phyloP scores from a whole-genome alignment of 2,797 vertebrate genomes.

The Falco columbarius region DNA sequence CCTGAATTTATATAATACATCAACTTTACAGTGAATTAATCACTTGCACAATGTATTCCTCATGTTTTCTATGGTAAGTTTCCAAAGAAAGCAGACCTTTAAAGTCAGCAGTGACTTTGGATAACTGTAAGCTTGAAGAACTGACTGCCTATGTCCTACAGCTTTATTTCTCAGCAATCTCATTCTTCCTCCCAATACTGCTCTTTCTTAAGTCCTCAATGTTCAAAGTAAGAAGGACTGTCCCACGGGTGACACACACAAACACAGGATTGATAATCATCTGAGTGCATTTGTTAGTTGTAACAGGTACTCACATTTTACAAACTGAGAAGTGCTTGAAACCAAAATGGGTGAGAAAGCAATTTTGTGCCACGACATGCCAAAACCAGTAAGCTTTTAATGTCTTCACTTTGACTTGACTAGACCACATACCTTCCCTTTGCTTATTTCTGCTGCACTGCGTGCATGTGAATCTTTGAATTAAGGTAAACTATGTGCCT shows the following conservation, averaged over 20 bases:
- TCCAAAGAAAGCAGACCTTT: not conserved
- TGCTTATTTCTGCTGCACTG: not conserved
- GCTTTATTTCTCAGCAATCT: not conserved
- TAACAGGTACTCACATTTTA: not conserved
- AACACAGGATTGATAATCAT: not conserved
- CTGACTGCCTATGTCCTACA: not conserved
- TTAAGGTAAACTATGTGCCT: slow-evolving; percentile 37
- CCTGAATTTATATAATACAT: not conserved
- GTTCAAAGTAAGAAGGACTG: not conserved
- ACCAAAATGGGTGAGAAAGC: not conserved
- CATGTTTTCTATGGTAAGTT: not conserved
- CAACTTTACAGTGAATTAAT: not conserved
- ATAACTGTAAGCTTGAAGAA: not conserved
- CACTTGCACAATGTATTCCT: not conserved
- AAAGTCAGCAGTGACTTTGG: not conserved
- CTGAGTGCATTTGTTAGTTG: not conserved
- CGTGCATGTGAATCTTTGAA: not conserved
- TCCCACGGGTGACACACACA: not conserved
- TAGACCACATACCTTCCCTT: not conserved
- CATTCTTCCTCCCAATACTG: not conserved
- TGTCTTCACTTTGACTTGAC: not conserved
- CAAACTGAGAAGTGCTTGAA: not conserved
- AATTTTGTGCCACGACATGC: not conserved
- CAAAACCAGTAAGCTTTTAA: not conserved
- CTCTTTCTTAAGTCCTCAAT: not conserved